Evolutionary conservation across 2,888 invertebrate genomes (phyloP).

Genomic region (Ctena decussata): DNA sequence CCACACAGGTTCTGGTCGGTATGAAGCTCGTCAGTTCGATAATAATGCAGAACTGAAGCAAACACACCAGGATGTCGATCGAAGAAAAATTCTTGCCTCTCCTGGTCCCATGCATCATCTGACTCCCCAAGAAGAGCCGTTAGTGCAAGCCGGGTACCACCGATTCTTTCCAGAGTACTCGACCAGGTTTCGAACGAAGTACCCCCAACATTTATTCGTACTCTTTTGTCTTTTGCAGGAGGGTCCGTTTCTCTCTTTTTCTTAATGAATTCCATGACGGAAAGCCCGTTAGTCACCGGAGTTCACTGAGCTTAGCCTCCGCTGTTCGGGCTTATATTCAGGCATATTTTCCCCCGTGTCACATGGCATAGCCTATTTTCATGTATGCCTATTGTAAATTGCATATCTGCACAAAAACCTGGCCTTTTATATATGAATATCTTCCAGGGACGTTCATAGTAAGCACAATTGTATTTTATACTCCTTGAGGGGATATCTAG

Average conservation of each 20-base stretch:
- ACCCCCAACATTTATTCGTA: conserved; percentile 84
- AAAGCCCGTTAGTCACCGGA: not conserved
- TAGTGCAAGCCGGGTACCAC: conserved; percentile 82
- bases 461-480: too few relatives aligned
- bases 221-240: conserved; percentile 64
- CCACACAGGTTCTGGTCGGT: conserved; percentile 85
- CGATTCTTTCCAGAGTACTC: conserved; percentile 78
- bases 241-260: conserved; percentile 44
- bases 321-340: too few relatives aligned
- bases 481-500: too few relatives aligned
- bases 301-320: not conserved
- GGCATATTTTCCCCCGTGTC: not conserved
- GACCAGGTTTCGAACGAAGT: conserved; percentile 80
- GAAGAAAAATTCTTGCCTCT: conserved; percentile 83
- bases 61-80: conserved; percentile 85
- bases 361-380: not conserved
- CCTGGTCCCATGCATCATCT: conserved; percentile 83
- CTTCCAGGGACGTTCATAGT: too few relatives aligned
- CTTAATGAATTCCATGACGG: conserved; percentile 70
- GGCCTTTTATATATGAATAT: too few relatives aligned
- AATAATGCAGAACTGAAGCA: conserved; percentile 82
- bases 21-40: conserved; percentile 85
- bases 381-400: not conserved
- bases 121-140: conserved; percentile 79
- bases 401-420: not conserved